A percentile compares a stretch with the other conserved stretches of the same genome.
phyloP scores from a whole-genome alignment of 2,888 invertebrate species.

The Panzeria rudis region DNA sequence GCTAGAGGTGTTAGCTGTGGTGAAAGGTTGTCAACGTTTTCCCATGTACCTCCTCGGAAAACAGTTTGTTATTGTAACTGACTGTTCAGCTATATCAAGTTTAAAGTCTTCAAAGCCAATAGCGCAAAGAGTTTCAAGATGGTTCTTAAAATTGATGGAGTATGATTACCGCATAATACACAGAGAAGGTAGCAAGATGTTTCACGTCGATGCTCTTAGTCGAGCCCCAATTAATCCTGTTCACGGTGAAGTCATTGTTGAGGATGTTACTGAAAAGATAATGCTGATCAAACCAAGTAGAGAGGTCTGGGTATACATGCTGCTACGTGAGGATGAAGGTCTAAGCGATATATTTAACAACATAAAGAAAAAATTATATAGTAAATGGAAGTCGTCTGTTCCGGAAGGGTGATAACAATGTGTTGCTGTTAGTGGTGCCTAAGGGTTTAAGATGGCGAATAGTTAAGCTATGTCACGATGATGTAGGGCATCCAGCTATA shows the following conservation, averaged over 20 bases:
- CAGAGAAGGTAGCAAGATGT: not conserved
- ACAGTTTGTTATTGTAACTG: slow-evolving; percentile 51
- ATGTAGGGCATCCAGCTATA: slow-evolving; percentile 15
- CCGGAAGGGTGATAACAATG: slow-evolving; percentile 1
- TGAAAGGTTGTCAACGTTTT: slow-evolving; percentile 60
- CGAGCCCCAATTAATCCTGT: not conserved
- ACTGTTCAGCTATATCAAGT: slow-evolving; percentile 41
- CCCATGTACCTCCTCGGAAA: slow-evolving; percentile 65
- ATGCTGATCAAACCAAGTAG: not conserved
- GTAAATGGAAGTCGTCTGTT: slow-evolving; percentile 21
- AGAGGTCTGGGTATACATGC: not conserved
- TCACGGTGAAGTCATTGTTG: not conserved
- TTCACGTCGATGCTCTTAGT: not conserved
- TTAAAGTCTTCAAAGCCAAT: slow-evolving; percentile 57
- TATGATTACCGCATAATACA: slow-evolving; percentile 1
- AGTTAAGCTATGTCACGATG: no score
- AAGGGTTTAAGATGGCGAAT: slow-evolving; percentile 12
- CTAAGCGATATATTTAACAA: slow-evolving; percentile 3
- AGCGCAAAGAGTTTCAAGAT: slow-evolving; percentile 37
- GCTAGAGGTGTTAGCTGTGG: slow-evolving; percentile 52
- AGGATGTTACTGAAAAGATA: not conserved
- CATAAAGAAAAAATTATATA: not conserved
- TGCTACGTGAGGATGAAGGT: not conserved
- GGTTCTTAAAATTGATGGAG: not conserved
- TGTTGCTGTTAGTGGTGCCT: slow-evolving; percentile 12